Base-by-base conservation (phyloP, 2,797 vertebrate genomes). In the Benthosema pterotum region DNA sequence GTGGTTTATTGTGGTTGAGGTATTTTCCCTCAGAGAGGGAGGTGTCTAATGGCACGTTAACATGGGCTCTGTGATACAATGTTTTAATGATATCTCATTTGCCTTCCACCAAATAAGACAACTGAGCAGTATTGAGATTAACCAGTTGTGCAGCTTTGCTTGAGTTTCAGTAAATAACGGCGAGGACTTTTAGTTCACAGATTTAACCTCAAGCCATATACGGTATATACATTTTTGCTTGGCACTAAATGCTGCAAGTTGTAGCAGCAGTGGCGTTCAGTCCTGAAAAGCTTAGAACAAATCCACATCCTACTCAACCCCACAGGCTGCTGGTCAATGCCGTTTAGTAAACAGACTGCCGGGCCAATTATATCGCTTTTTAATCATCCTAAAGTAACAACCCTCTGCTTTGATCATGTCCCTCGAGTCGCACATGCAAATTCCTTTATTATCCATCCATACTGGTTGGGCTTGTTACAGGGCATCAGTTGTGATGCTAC, bases 61-160 rank as follows among this genome's bases (percentile, higher is more conserved):
- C 43, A 57, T 2, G 11, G 17, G 67, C 62, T 77, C 71, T 80
- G 69, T 76, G 60, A 15, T 50, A 25, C 53, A 73, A 56, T 72
- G 61, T 75, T 65, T 71, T 83, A 79, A 78, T 71, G 63, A 80
- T 42, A 51, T 52, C 68, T 80, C 57, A 66, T 80, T 84, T 79
- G 69, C 47, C 51, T 83, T 84, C 83, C 65, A 83, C 77, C 52
- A 52, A 56, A n/a, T n/a, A n/a, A 67, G 42, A 73, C 57, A 64
- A 72, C 82, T 72, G 65, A 77, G 56, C 42, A 75, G 61, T 54
- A 69, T 28, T 38, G 16, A 74, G 75, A 79, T 83, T 74, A 83
- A 50, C 32, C 5, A 14, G 45, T 12, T 51, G 50, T 69, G 57
- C 71, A 52, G 28, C 13, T 42, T 56, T 59, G 58, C 63, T 71